Percentiles rank a stretch among this genome's conserved stretches.
phyloP scores from a whole-genome alignment of 1,140 invertebrate genomes.

The Caenorhabditis tropicalis region DNA sequence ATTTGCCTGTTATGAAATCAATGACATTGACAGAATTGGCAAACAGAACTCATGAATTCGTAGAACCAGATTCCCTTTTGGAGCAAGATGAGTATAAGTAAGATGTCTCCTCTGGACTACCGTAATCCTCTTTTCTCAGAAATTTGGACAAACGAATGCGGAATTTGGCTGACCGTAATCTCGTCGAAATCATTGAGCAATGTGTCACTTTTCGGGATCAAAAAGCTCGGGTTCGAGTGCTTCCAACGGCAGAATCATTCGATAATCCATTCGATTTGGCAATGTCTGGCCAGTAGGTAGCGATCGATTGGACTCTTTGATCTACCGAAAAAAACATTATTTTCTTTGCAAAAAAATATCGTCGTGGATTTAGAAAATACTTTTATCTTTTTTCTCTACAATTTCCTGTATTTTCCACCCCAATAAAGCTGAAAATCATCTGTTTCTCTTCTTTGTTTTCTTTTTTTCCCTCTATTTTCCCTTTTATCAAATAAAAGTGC shows the following conservation, averaged over 20 bases:
- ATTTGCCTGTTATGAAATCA: constrained; percentile 71
- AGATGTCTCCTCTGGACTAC: neutral
- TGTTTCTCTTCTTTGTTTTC: neutral
- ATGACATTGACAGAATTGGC: constrained; percentile 69
- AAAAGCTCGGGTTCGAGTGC: constrained; percentile 58
- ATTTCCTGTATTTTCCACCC: neutral
- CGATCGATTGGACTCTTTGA: no score
- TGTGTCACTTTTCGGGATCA: constrained; percentile 66
- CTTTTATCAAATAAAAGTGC: constrained; percentile 1
- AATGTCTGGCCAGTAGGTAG: neutral
- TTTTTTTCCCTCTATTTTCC: neutral
- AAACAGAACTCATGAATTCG: constrained; percentile 60
- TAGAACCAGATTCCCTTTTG: constrained; percentile 62
- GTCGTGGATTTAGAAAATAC: no score
- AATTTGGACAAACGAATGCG: constrained; percentile 70
- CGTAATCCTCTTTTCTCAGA: constrained; percentile 54
- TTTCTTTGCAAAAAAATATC: no score
- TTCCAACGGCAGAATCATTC: neutral
- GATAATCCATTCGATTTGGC: neutral
- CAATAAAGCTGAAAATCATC: neutral
- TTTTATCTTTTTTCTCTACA: neutral
- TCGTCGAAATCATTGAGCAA: constrained; percentile 68
- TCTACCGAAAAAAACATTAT: no score
- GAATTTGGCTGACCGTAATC: constrained; percentile 64
- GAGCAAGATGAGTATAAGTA: constrained; percentile 70